Base-by-base conservation (phyloP, 2,888 invertebrate genomes). In the Perizoma affinitatum region DNA sequence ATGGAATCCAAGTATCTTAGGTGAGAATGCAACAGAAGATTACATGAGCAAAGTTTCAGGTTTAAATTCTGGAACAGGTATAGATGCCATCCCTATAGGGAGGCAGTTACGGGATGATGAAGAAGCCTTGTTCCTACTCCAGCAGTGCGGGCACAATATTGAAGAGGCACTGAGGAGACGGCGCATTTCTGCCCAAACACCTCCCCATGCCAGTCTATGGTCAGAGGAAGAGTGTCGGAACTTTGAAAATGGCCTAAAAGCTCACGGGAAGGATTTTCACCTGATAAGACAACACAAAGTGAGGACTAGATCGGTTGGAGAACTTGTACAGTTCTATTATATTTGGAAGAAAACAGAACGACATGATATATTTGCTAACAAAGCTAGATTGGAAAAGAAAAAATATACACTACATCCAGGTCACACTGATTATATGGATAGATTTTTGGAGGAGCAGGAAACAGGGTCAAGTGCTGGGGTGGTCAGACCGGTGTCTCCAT, bases 301-400 rank as follows among this genome's bases (percentile, higher is more conserved):
- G 49, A 94, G 97, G 74, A 98, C 98, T 59, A 94, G 99, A 72
- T 97, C 98, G 6, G 98, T 99, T 46, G 98, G 98, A 40, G 99
- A 99, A 87, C 92, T 99, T 65, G 98, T 99, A 9, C 98, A 99
- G 82, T 99, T 99, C 91, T 97, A 97, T 86, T 97, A 97, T 76
- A 94, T 98, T 57, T 99, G 99, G 99, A 99, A 99, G 89, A 99
- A 99, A 88, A 99, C 99, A 35, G 99, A 99, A 80, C 94, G 99
- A 11, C 98, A 99, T 86, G 99, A 99, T 88, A 96, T 96, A 75
- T 96, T 96, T 82, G 98, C 98, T 0, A 96, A 97, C 81, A 97
- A 97, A 86, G 96, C 96, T 7, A 93, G 97, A 52, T 86, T 98
- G 71, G 98, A 98, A 79, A 98, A 98, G 90, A 97, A 97, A 83